Conservation (phyloP, 2,113 vertebrate species). For the Cyprinodon brontotheroides region DNA sequence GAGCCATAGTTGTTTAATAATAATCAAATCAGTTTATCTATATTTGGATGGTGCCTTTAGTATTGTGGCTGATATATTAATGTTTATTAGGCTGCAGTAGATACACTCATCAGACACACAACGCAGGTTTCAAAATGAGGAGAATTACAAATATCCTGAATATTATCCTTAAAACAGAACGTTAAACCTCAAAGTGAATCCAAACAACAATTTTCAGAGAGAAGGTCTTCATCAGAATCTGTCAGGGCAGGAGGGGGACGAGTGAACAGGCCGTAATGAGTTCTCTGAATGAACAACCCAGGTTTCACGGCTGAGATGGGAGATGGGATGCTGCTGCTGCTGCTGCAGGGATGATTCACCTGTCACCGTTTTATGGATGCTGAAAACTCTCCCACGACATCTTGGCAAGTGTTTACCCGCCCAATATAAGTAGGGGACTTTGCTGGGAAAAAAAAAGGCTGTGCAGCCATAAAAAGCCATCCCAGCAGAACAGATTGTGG, state of each 20-base stretch:
- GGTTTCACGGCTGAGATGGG: slow-evolving; percentile 4
- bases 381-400: slow-evolving; percentile 11
- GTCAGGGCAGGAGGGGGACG: not conserved
- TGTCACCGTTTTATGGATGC: slow-evolving; percentile 10
- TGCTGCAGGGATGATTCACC: slow-evolving; percentile 13
- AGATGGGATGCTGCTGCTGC: slow-evolving; percentile 1
- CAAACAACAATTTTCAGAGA: slow-evolving; percentile 3
- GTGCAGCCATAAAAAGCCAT: not conserved
- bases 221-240: slow-evolving; percentile 1
- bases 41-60: not conserved
- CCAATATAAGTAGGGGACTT: not conserved
- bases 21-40: not conserved
- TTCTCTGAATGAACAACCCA: not conserved
- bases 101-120: not conserved
- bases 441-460: not conserved
- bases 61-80: not conserved
- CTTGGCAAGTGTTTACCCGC: not conserved
- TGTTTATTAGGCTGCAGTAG: not conserved
- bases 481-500: slow-evolving; percentile 15
- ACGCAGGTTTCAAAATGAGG: not conserved
- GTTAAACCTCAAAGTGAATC: not conserved
- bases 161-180: not conserved
- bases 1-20: not conserved
- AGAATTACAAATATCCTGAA: not conserved
- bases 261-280: slow-evolving; percentile 4